A percentile compares a stretch with the other conserved stretches of the same genome.
Conservation (phyloP, 2,113 vertebrate species). For the Falco punctatus region DNA sequence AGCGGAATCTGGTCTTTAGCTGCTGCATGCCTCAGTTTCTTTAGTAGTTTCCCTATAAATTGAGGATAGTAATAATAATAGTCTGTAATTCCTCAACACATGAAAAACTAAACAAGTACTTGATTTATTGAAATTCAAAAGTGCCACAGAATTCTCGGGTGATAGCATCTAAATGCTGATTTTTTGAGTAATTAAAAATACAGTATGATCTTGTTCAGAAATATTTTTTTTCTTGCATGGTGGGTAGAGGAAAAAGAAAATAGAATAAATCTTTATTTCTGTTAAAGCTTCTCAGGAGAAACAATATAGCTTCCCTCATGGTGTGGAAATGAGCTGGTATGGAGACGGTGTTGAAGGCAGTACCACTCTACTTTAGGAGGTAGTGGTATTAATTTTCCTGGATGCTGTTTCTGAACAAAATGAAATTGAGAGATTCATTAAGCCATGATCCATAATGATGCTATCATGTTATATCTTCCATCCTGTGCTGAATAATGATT, state of each 20-base stretch:
- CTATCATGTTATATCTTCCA: not conserved
- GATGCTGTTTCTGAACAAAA: conserved; percentile 1
- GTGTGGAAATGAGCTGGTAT: not conserved
- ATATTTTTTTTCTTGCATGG: not conserved
- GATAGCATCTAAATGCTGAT: not conserved
- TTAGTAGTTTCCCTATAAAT: not conserved
- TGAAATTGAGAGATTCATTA: conserved; percentile 16
- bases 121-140: not conserved
- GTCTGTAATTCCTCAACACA: not conserved
- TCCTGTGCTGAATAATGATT: not conserved
- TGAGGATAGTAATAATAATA: not conserved
- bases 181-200: not conserved
- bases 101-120: not conserved
- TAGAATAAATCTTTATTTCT: not conserved
- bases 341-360: not conserved
- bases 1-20: not conserved
- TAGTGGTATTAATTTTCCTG: conserved; percentile 1
- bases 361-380: not conserved
- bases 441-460: not conserved
- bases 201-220: not conserved
- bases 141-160: not conserved
- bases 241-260: not conserved
- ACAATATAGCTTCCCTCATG: not conserved
- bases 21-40: not conserved
- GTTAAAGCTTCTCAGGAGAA: not conserved